Conservation (phyloP, 1,140 invertebrate species). For the Acromyrmex charruanus region DNA sequence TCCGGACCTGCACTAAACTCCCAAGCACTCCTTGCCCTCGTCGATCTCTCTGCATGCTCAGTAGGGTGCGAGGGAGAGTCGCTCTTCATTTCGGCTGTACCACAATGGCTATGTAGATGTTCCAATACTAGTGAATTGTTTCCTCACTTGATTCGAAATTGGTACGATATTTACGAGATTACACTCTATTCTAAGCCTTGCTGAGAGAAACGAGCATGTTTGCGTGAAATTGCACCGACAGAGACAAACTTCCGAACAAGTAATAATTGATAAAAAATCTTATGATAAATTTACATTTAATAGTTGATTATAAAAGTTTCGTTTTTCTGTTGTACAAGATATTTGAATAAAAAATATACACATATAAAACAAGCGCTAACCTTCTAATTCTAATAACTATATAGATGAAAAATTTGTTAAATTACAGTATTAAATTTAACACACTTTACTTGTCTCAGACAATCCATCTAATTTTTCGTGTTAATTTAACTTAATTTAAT, state of each 20-base stretch:
- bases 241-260: neutral
- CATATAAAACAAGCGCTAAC: neutral
- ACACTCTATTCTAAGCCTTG: neutral
- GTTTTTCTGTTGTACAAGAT: neutral
- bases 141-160: constrained; percentile 39
- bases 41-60: constrained; percentile 28
- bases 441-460: too few relatives aligned
- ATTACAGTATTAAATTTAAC: too few relatives aligned
- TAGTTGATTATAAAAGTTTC: neutral
- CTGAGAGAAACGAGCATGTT: neutral
- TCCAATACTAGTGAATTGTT: constrained; percentile 47
- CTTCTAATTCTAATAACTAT: neutral
- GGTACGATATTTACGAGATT: constrained; percentile 48
- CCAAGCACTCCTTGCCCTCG: constrained; percentile 42
- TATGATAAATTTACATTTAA: neutral
- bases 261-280: neutral
- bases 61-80: constrained; percentile 1
- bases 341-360: neutral
- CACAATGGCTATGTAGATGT: constrained; percentile 42
- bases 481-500: too few relatives aligned
- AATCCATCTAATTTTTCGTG: too few relatives aligned
- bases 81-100: constrained; percentile 36
- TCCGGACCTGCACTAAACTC: constrained; percentile 51
- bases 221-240: neutral
- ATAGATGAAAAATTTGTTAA: too few relatives aligned